Evolutionary conservation across 2,113 vertebrate species (phyloP), one percentile per base, ranked within the genome.

Genomic region (Saguinus midas): DNA sequence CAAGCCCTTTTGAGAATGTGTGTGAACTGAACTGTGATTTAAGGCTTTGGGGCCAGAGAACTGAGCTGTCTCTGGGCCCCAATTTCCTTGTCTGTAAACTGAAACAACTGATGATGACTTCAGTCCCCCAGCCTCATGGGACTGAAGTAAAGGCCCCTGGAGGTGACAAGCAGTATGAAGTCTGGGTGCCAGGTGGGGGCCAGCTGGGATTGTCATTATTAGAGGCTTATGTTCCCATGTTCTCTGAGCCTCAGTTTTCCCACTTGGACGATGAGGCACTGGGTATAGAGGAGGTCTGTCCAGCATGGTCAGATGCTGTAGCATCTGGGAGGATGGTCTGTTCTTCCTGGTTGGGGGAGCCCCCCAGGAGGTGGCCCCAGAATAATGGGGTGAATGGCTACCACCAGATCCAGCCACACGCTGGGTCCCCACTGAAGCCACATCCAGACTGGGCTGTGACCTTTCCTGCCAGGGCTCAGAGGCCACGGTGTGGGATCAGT

Each of bases 301-400:
- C 13, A 35, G 17, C n/a, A 4, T 43, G 29, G 57, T 32, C 16
- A 32, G 35, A 23, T 48, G 68, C 23, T 35, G 57, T 13, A 35
- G 35, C 66, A 43, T 43, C 18, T 10, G 40, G 87, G 2, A 25
- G 0, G 27, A 75, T 21, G 5, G 13, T 52, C 70, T 43, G 32
- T 61, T 13, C 32, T 87, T 37, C 17, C 17, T 13, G 32, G 14
- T 9, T 3, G 21, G 27, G 20, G 14, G 4, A 35, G 3, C 17
- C 13, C 18, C 29, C 20, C 21, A 43, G 45, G n/a, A 55, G 14
- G n/a, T 52, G 48, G 40, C 64, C 52, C 58, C 23, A 58, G 76
- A 57, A 17, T 2, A 2, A 6, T 1, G 14, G 76, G 14, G 6
- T 48, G 4, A 3, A 23, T 50, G 57, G 76, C 16, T 8, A 0